phyloP scores from a whole-genome alignment of 35 echinoderm and acorn worm species.

The Chiridota heheva region DNA sequence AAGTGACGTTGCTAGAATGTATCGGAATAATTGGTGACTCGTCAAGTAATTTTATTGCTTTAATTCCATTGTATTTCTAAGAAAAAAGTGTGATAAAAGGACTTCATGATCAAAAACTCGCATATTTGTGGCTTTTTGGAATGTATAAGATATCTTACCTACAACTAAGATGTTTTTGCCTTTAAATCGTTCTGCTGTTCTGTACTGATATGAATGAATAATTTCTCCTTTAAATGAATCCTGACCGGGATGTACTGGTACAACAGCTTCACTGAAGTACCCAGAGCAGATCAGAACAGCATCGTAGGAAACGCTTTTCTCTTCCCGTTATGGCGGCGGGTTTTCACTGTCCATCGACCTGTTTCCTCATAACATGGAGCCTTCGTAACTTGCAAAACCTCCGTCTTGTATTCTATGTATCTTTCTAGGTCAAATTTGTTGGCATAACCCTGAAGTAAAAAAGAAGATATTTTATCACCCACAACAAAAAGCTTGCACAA shows the following conservation, averaged over 20 bases:
- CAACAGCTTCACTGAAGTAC: not conserved
- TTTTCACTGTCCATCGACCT: conserved; percentile 36
- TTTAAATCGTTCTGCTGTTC: conserved; percentile 6
- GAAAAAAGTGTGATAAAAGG: too few species aligned
- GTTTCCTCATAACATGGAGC: conserved; percentile 32
- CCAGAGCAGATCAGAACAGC: conserved; percentile 52
- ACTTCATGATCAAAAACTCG: too few species aligned
- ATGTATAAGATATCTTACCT: too few species aligned
- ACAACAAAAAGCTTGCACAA: too few species aligned
- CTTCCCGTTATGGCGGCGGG: not conserved
- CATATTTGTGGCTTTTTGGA: too few species aligned
- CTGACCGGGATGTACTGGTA: conserved; percentile 30
- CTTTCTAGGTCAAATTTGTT: conserved; percentile 34
- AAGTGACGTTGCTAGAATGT: too few species aligned
- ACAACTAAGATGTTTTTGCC: conserved; percentile 54
- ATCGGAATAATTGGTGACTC: too few species aligned
- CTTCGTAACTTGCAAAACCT: conserved; percentile 29
- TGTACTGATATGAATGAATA: conserved; percentile 35
- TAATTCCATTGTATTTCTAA: too few species aligned
- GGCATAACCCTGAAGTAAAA: conserved; percentile 18
- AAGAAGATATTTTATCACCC: too few species aligned
- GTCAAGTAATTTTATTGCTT: too few species aligned
- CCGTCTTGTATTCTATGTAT: conserved; percentile 38
- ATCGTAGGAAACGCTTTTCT: conserved; percentile 14
- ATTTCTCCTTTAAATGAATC: conserved; percentile 43